phyloP scores from a whole-genome alignment of 2,888 invertebrate species.

The Nezara viridula region DNA sequence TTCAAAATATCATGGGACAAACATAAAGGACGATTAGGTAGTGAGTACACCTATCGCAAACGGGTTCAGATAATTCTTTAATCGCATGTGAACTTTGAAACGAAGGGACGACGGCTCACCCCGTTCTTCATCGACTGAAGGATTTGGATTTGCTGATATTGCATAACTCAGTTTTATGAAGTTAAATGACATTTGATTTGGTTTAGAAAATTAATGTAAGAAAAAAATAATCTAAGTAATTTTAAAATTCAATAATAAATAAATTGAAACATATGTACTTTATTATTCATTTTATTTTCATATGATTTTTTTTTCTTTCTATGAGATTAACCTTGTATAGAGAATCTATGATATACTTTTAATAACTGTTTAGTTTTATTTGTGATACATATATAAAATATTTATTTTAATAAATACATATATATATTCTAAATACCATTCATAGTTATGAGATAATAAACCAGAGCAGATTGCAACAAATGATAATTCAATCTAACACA shows the following conservation, averaged over 20 bases:
- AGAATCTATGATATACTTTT: too few species aligned
- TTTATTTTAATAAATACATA: neutral
- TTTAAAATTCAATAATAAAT: constrained; percentile 18
- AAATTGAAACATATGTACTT: constrained; percentile 10
- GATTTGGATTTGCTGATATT: constrained; percentile 44
- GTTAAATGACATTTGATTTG: constrained; percentile 53
- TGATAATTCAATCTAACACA: neutral
- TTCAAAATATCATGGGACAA: constrained; percentile 20
- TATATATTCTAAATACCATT: neutral
- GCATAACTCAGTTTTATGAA: constrained; percentile 45
- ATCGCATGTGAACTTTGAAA: constrained; percentile 37
- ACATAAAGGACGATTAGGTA: neutral
- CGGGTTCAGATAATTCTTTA: constrained; percentile 6
- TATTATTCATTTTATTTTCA: neutral
- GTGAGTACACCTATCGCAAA: neutral
- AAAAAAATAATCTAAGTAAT: constrained; percentile 32
- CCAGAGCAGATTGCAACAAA: neutral
- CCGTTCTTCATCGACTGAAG: constrained; percentile 11
- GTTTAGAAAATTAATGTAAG: constrained; percentile 46
- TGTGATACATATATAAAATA: too few species aligned
- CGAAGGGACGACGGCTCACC: neutral
- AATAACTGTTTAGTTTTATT: too few species aligned
- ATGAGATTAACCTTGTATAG: neutral
- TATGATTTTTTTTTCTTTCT: neutral
- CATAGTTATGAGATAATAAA: neutral